Conservation (phyloP, 2,888 invertebrate genomes). For the Apoda limacodes region DNA sequence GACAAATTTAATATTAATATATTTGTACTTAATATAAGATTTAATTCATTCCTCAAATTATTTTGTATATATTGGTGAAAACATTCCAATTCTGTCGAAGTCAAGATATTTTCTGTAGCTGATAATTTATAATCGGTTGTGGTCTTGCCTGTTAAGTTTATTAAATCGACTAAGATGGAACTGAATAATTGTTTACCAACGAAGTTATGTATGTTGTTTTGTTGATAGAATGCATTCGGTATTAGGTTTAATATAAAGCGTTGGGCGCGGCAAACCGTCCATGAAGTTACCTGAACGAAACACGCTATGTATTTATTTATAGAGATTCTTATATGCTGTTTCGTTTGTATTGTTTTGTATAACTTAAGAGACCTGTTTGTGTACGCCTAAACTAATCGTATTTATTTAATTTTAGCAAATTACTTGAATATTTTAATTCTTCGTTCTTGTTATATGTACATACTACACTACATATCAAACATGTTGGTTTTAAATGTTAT, state of each 20-base stretch:
- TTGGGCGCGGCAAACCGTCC: slow-evolving; percentile 43
- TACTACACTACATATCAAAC: too few species aligned
- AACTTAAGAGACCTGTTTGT: too few species aligned
- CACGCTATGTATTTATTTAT: slow-evolving; percentile 59
- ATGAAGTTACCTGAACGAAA: slow-evolving; percentile 66
- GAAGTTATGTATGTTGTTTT: slow-evolving; percentile 44
- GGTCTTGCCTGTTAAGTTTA: slow-evolving; percentile 72
- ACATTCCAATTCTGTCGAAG: too few species aligned
- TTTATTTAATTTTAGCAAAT: slow-evolving; percentile 22
- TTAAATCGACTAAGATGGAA: slow-evolving; percentile 60
- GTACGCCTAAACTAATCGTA: slow-evolving; percentile 31
- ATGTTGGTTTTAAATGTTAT: too few species aligned
- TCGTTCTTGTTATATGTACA: too few species aligned
- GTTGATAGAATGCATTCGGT: slow-evolving; percentile 49
- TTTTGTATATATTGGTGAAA: too few species aligned
- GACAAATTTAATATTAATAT: too few species aligned
- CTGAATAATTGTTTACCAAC: slow-evolving; percentile 68
- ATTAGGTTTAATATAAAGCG: slow-evolving; percentile 33
- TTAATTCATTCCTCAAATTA: too few species aligned
- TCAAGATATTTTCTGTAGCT: too few species aligned
- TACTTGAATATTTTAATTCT: too few species aligned
- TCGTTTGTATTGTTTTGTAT: slow-evolving; percentile 56
- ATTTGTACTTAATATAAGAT: too few species aligned
- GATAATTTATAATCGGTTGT: slow-evolving; percentile 72
- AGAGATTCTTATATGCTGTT: slow-evolving; percentile 55